Conservation (phyloP, 2,888 invertebrate species). For the Heliconius charithonia region DNA sequence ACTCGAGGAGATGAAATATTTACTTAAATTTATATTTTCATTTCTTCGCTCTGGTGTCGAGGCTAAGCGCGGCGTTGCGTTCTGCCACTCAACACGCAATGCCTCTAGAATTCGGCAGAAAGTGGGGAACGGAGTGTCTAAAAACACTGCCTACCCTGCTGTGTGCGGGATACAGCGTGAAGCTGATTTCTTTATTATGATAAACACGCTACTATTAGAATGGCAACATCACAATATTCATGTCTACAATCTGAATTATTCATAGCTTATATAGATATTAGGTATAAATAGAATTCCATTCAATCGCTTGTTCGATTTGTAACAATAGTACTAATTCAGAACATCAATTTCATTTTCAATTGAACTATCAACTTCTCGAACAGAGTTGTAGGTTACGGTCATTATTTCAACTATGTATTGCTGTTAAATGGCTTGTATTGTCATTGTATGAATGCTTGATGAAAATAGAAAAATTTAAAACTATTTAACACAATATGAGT, state of each 20-base stretch:
- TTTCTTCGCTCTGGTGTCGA: too few species aligned
- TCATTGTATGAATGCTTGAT: neutral
- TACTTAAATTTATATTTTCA: too few species aligned
- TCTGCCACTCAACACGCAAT: too few species aligned
- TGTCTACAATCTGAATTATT: constrained; percentile 25
- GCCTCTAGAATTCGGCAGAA: too few species aligned
- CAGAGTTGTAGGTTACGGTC: constrained; percentile 26
- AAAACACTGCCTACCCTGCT: too few species aligned
- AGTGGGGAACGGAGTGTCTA: too few species aligned
- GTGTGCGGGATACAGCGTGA: too few species aligned
- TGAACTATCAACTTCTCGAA: constrained; percentile 33
- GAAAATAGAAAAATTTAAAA: constrained; percentile 8
- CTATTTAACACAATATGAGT: neutral
- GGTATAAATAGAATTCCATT: constrained; percentile 28
- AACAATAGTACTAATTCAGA: constrained; percentile 34
- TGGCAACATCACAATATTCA: constrained; percentile 6
- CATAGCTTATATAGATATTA: constrained; percentile 30
- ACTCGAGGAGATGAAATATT: too few species aligned
- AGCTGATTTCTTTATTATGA: too few species aligned
- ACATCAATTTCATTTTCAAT: constrained; percentile 34
- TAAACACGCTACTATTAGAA: neutral
- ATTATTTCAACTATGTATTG: constrained; percentile 29
- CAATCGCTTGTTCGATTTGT: constrained; percentile 31
- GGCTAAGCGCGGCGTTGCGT: too few species aligned
- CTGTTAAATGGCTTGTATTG: constrained; percentile 16